Conservation (phyloP, 2,113 vertebrate species). For the Syrmaticus mikado region DNA sequence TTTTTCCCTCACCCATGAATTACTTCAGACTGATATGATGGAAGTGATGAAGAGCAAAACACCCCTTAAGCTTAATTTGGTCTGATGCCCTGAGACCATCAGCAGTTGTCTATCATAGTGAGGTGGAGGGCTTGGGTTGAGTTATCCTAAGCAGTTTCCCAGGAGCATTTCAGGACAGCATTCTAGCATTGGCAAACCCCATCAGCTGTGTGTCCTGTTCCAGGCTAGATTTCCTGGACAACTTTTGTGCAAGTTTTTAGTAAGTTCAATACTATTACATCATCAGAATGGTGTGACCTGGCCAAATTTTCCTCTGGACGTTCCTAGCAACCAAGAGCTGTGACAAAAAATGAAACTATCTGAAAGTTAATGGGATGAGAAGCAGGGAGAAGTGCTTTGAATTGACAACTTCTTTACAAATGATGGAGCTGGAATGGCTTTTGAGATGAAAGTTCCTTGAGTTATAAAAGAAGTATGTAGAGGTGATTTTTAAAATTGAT, state of each 20-base stretch:
- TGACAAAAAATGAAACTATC: constrained; percentile 11
- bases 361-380: not conserved
- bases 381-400: not conserved
- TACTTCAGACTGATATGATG: not conserved
- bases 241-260: not conserved
- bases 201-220: not conserved
- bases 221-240: not conserved
- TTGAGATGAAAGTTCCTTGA: constrained; percentile 13
- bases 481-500: not conserved
- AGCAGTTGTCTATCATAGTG: not conserved
- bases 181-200: not conserved
- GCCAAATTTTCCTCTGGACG: constrained; percentile 18
- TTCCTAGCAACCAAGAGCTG: not conserved
- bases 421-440: not conserved
- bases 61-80: not conserved
- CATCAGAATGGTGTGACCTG: not conserved
- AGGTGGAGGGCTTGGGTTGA: not conserved
- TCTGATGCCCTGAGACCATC: not conserved
- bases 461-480: not conserved
- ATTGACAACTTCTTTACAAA: not conserved
- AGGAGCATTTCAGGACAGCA: not conserved
- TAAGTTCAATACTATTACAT: not conserved
- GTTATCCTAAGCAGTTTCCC: not conserved
- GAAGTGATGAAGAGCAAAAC: not conserved
- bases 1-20: not conserved